Base-by-base conservation (phyloP, 2,888 invertebrate species). In the Amblyteles armatorius region DNA sequence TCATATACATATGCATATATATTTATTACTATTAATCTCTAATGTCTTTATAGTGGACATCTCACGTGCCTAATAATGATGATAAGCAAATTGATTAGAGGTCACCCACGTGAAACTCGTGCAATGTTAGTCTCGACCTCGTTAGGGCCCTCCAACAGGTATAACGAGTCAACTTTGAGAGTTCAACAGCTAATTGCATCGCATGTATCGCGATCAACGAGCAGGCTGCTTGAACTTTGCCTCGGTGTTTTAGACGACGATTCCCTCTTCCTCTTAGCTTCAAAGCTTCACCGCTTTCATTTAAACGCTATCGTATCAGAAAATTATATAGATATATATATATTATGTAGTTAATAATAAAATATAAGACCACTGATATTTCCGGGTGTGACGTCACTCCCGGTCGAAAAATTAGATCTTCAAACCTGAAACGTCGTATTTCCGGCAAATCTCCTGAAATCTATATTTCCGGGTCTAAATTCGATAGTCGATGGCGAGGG, bases 161-260 rank as follows among this genome's bases (percentile, higher is more conserved):
- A 79, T 52, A 44, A 74, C 69, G 29, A 83, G 71, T 55, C 55
- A 76, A 69, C 74, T 74, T 76, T 26, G n/a, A 19, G 40, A 22
- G 40, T 11, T 40, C 29, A 11, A 26, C n/a, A 72, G 55, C 7
- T 57, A 57, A 78, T 57, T 40, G 52, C 68, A n/a, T 16, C 50
- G 52, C 65, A 68, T 40, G 50, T 40, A 44, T 71, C 52, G 57
- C 40, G 73, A 63, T 83, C 73, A 29, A 6, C 22, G 65, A 79
- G 71, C 57, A 68, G 33, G 44, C 33, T 65, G n/a, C 33, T 48
- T 33, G 19, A 57, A 69, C 81, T 76, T 63, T 7, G 33, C n/a
- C 19, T 63, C 60, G 22, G 6, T 68, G 60, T 74, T 48, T 81
- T 50, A 36, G 50, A 60, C 52, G 22, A 26, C 33, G 40, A 44